Percentiles rank a stretch among this genome's conserved stretches.
phyloP scores from a whole-genome alignment of 2,797 vertebrate species.

The Anas acuta region DNA sequence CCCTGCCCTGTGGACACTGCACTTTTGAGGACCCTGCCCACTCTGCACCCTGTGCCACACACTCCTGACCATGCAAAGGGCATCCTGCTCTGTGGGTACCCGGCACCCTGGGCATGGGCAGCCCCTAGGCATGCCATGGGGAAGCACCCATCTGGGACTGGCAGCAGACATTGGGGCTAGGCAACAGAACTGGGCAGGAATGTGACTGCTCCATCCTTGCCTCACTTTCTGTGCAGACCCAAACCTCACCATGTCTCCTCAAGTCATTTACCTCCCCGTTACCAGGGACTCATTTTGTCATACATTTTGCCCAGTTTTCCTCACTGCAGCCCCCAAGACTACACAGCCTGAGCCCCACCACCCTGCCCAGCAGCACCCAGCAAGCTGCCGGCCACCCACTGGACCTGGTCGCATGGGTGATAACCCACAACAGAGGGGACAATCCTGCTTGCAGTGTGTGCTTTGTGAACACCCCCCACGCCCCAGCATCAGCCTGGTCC shows the following conservation, averaged over 20 bases:
- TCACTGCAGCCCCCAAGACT: neutral
- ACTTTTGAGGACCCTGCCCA: neutral
- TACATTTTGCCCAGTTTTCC: neutral
- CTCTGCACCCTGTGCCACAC: neutral
- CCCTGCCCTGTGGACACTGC: neutral
- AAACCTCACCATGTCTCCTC: neutral
- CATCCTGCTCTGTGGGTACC: neutral
- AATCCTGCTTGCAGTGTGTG: neutral
- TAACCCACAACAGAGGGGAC: neutral
- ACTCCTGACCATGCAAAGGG: no score
- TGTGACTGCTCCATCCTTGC: rapidly evolving
- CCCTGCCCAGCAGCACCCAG: neutral
- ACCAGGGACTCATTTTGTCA: neutral
- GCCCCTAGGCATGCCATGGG: rapidly evolving
- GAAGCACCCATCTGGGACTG: neutral
- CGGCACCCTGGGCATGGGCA: neutral
- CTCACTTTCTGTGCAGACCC: neutral
- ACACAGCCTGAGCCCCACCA: neutral
- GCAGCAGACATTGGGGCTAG: rapidly evolving
- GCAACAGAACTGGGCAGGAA: neutral
- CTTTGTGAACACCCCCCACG: neutral
- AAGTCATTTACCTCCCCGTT: no score
- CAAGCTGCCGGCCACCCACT: rapidly evolving
- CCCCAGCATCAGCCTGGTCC: no score
- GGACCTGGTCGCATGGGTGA: neutral